These are phyloP conservation scores for Helogale parvula DNA, from an alignment of 2,113 vertebrate species.

Conservation along the genomic window DNA sequence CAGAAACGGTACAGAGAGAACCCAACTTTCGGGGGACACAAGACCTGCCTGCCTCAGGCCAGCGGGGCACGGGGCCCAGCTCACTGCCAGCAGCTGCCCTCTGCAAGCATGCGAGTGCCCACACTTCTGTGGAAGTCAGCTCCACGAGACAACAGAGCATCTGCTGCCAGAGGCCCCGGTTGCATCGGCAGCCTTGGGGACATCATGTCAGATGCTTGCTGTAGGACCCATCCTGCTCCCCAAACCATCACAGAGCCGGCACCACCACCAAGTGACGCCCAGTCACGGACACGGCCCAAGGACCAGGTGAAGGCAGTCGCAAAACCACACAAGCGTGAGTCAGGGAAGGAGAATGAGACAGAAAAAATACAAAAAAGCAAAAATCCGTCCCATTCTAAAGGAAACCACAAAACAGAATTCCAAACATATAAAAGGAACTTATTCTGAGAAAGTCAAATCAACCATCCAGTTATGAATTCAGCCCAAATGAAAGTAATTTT, in stretches of 20 bases:
- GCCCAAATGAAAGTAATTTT: conserved; percentile 53
- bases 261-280: neutral
- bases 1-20: neutral
- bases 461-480: conserved; percentile 53
- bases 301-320: conserved; percentile 25
- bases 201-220: neutral
- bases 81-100: neutral
- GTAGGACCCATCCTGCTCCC: neutral
- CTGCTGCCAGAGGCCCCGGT: neutral
- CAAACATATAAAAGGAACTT: conserved; percentile 35
- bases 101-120: neutral
- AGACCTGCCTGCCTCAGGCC: neutral
- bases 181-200: neutral
- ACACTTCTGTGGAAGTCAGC: neutral
- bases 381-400: conserved; percentile 25
- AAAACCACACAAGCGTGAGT: conserved; percentile 31
- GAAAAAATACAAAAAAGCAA: neutral
- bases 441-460: conserved; percentile 57
- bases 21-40: neutral
- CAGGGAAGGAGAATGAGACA: neutral
- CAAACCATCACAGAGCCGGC: neutral
- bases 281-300: neutral
- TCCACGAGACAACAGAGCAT: neutral
- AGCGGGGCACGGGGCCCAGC: neutral
- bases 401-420: conserved; percentile 33